Evolutionary conservation across 2,888 invertebrate species (phyloP).

Genomic region (Xylota sylvarum): DNA sequence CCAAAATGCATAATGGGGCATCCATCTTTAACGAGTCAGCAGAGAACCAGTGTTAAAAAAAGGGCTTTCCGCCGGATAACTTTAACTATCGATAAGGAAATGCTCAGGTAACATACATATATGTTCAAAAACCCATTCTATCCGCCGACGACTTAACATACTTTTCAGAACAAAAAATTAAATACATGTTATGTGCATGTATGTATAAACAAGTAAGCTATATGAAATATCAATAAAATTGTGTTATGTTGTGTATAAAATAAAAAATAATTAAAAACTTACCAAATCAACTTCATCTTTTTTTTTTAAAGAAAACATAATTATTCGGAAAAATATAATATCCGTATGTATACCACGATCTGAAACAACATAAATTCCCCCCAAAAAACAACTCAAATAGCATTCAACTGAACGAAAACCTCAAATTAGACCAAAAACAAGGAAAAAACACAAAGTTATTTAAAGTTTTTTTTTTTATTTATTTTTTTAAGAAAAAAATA

Average conservation of each 20-base stretch:
- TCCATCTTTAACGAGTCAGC: too few species aligned
- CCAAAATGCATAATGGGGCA: too few species aligned
- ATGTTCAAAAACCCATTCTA: too few species aligned
- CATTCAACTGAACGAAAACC: constrained; percentile 34
- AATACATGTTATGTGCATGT: too few species aligned
- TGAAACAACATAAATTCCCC: constrained; percentile 24
- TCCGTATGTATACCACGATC: background rate
- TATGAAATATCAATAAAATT: background rate
- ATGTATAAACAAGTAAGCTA: too few species aligned
- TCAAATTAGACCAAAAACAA: constrained; percentile 19
- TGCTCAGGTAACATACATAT: too few species aligned
- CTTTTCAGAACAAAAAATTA: too few species aligned
- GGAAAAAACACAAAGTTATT: constrained; percentile 56
- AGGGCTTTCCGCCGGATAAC: too few species aligned
- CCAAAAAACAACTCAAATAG: constrained; percentile 31
- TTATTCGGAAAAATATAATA: too few species aligned
- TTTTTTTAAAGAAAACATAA: background rate
- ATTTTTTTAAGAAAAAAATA: constrained; percentile 77
- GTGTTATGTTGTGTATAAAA: background rate
- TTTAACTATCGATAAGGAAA: too few species aligned
- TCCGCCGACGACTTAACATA: too few species aligned
- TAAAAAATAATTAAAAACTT: background rate
- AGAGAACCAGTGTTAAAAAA: too few species aligned
- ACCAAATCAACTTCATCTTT: background rate
- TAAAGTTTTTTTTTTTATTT: constrained; percentile 62